These are phyloP conservation scores for Molossus alvarezi DNA, from an alignment of 2,797 vertebrate genomes.

Conservation along the genomic window DNA sequence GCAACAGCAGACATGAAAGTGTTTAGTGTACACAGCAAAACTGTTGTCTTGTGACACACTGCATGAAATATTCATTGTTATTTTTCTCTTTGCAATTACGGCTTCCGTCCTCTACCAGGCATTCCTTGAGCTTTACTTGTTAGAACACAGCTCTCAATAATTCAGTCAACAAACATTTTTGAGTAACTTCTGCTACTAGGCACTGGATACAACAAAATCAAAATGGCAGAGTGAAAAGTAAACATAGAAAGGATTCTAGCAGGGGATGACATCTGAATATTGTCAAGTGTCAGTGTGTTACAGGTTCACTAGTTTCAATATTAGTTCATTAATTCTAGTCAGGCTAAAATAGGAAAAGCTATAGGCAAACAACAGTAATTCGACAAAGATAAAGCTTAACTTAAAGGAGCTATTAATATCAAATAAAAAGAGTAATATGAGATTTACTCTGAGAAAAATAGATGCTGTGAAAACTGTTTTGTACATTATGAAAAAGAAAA, in stretches of 20 bases:
- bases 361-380: neutral
- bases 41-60: neutral
- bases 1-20: neutral
- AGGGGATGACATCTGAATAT: neutral
- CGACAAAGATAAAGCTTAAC: neutral
- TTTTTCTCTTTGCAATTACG: neutral
- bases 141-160: neutral
- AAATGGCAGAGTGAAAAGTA: neutral
- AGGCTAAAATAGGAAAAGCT: neutral
- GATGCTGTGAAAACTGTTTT: neutral
- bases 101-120: neutral
- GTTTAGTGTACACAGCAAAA: neutral
- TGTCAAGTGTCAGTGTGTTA: neutral
- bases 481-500: neutral
- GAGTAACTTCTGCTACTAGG: neutral
- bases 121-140: neutral
- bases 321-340: neutral
- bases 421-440: slow-evolving; percentile 2
- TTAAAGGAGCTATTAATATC: slow-evolving; percentile 6
- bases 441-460: neutral
- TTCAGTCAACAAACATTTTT: slow-evolving; percentile 4
- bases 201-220: neutral
- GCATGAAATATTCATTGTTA: neutral
- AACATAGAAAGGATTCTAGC: neutral
- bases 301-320: neutral